These are phyloP conservation scores for Neoscelio sp. DNA, from an alignment of 2,888 invertebrate genomes.

Conservation along the genomic window DNA sequence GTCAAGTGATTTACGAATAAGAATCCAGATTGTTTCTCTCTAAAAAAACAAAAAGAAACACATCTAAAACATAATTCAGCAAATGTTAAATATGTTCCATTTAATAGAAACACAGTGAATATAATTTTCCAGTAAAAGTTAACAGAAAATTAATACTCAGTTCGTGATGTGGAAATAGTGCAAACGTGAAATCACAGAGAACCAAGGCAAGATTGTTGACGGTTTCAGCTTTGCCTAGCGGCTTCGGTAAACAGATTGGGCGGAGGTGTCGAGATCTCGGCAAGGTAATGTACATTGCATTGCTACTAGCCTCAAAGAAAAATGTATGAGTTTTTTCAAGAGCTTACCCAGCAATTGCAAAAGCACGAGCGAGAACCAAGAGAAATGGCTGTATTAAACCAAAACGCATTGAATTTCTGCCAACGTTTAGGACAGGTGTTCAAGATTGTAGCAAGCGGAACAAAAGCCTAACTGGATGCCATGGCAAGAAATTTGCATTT, in stretches of 20 bases:
- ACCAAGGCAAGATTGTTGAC: conserved; percentile 35
- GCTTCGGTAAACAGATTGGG: conserved; percentile 32
- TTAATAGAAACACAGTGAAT: no score
- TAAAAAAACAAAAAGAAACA: no score
- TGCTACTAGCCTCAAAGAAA: conserved; percentile 54
- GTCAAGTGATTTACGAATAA: no score
- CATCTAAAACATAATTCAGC: not conserved
- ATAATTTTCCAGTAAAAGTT: not conserved
- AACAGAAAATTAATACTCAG: not conserved
- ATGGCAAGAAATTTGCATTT: no score
- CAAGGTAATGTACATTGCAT: conserved; percentile 31
- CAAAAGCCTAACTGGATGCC: conserved; percentile 5
- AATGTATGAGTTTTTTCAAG: conserved; percentile 62
- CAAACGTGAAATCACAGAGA: conserved; percentile 23
- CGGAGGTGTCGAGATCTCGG: conserved; percentile 25
- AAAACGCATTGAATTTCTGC: conserved; percentile 61
- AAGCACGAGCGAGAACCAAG: conserved; percentile 19
- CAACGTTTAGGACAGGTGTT: conserved; percentile 48
- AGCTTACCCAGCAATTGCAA: conserved; percentile 31
- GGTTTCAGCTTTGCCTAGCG: conserved; percentile 5
- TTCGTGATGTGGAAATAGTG: not conserved
- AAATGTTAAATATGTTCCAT: no score
- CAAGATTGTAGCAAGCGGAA: conserved; percentile 33
- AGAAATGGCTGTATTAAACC: conserved; percentile 50
- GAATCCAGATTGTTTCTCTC: no score